phyloP scores from a whole-genome alignment of 2,113 vertebrate genomes.

The Mormyrus iriodes region DNA sequence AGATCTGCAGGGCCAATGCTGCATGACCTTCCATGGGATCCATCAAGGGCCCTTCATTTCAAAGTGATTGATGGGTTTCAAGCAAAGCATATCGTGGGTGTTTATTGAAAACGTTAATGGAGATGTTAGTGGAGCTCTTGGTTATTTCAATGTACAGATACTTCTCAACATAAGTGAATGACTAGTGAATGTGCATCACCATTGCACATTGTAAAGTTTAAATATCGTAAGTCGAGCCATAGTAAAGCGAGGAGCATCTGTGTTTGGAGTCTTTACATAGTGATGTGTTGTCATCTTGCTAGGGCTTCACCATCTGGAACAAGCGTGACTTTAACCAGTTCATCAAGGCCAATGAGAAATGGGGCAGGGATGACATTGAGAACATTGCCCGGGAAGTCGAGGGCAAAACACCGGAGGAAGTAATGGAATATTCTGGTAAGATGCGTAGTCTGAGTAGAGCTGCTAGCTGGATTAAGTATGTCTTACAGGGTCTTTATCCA shows the following conservation, averaged over 20 bases:
- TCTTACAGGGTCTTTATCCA: not conserved
- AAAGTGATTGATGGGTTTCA: not conserved
- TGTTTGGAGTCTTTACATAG: not conserved
- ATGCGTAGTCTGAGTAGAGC: not conserved
- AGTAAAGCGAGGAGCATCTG: not conserved
- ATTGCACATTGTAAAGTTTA: not conserved
- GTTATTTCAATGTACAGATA: not conserved
- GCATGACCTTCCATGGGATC: not conserved
- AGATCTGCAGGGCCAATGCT: not conserved
- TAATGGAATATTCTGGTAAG: constrained; percentile 97
- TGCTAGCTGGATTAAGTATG: not conserved
- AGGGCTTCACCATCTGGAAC: constrained; percentile 99
- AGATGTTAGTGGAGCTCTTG: not conserved
- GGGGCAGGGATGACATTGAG: constrained; percentile 96
- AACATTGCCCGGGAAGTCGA: constrained; percentile 96
- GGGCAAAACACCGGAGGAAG: constrained; percentile 95
- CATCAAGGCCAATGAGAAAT: constrained; percentile 98
- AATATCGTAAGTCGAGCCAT: not conserved
- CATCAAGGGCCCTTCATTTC: not conserved
- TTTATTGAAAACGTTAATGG: not conserved
- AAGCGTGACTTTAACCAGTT: constrained; percentile 99
- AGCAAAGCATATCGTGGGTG: not conserved
- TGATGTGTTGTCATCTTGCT: not conserved
- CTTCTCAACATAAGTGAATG: not conserved
- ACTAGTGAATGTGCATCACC: not conserved